A percentile compares a stretch with the other conserved stretches of the same genome.
phyloP scores from a whole-genome alignment of 2,797 vertebrate species.

The Sciurus vulgaris region DNA sequence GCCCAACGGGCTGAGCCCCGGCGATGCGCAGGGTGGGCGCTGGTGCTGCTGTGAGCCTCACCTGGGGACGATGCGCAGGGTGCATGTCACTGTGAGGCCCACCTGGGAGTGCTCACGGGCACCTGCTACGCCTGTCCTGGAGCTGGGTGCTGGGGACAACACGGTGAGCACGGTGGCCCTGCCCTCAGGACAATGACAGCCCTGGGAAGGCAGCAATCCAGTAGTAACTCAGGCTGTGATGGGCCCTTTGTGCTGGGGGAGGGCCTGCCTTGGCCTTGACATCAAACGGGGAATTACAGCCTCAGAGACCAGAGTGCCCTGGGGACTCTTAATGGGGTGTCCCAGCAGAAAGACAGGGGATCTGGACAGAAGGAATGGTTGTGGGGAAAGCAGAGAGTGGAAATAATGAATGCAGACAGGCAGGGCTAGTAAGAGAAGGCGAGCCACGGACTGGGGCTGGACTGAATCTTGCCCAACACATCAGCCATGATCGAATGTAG shows the following conservation, averaged over 20 bases:
- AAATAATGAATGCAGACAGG: fast-evolving
- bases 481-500: not conserved
- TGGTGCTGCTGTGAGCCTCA: not conserved
- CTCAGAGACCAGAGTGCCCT: not conserved
- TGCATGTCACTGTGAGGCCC: not conserved
- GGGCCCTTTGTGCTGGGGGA: not conserved
- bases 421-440: too few relatives aligned
- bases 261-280: not conserved
- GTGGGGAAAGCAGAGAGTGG: not conserved
- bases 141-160: not conserved
- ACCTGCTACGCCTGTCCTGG: not conserved
- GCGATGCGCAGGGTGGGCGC: too few relatives aligned
- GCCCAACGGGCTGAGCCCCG: not conserved
- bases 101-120: not conserved
- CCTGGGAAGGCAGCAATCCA: not conserved
- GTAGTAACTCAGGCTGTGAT: not conserved
- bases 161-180: not conserved
- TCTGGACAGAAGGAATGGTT: not conserved
- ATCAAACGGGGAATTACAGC: not conserved
- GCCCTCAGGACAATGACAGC: not conserved
- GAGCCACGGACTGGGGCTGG: not conserved
- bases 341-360: not conserved
- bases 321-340: not conserved
- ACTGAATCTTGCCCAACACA: too few relatives aligned
- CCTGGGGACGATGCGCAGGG: fast-evolving